Evolutionary conservation across 2,113 vertebrate species (phyloP), one percentile per base, ranked within the genome.

Genomic region (Elaphurus davidianus): DNA sequence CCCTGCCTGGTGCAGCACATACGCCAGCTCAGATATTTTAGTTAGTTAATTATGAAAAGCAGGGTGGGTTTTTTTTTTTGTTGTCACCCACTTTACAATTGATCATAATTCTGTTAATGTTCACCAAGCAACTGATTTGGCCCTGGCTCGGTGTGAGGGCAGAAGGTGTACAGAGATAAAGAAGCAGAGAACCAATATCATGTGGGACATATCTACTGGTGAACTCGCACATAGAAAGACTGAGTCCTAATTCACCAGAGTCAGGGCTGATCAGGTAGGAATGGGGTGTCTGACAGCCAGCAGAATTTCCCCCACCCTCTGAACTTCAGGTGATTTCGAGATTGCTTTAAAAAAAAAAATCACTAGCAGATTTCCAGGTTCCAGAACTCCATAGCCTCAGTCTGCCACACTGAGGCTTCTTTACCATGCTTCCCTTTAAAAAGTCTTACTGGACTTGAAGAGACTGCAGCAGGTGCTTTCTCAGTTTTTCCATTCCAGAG

Each of bases 131-230:
- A 16, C 78, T 15, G 17, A 3, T 62, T 50, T 27, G 52, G 62
- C 25, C 30, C 0, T 12, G 55, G 19, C 43, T 33, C 10, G 3
- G 21, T 54, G 40, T 82, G 59, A 50, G 59, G 47, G 17, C 36
- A 43, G 25, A 33, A 89, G 50, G 13, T 21, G 28, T 5, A 3
- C 47, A 30, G 17, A 62, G n/a, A 6, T 9, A 9, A 40, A 55
- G 21, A 2, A 5, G 40, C 33, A 30, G 8, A 81, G 52, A 57
- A 11, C 28, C 0, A 6, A 1, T 0, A 17, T 55, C 47, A 47
- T 43, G 2, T 0, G 0, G 27, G 45, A 19, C 36, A 3, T 36
- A 7, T 3, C 12, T 54, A 0, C 28, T 2, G 33, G 74, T 25
- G 76, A 76, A 6, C 43, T 3, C 1, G 1, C 60, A 15, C 2